phyloP scores from a whole-genome alignment of 2,888 invertebrate species.

The Drosophila paramelanica region DNA sequence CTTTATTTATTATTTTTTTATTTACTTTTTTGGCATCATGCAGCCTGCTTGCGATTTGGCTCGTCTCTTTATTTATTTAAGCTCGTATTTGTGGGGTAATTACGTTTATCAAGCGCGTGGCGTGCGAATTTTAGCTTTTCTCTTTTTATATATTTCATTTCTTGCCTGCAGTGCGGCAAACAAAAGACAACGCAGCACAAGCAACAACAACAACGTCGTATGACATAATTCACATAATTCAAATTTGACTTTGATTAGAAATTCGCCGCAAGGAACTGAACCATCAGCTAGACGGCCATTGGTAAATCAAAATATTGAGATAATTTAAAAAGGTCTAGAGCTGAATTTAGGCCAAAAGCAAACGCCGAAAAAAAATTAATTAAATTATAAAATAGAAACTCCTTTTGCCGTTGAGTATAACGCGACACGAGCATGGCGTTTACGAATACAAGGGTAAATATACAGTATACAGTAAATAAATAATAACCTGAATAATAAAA shows the following conservation, averaged over 20 bases:
- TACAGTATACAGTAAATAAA: conserved; percentile 2
- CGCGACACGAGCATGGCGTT: conserved; percentile 41
- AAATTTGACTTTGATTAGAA: conserved; percentile 66
- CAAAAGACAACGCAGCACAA: conserved; percentile 45
- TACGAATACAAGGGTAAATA: conserved; percentile 1
- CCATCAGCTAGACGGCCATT: conserved; percentile 18
- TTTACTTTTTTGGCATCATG: not conserved
- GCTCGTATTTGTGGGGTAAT: conserved; percentile 17
- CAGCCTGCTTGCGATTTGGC: conserved; percentile 1
- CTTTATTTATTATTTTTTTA: too few species aligned
- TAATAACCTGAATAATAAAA: conserved; percentile 2
- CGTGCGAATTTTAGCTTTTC: conserved; percentile 35
- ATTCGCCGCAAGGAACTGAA: conserved; percentile 38
- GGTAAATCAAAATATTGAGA: too few species aligned
- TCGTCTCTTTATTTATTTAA: conserved; percentile 30
- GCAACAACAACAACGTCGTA: conserved; percentile 29
- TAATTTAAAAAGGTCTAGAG: too few species aligned
- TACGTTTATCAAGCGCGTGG: conserved; percentile 55
- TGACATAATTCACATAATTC: conserved; percentile 74
- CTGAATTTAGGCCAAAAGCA: not conserved
- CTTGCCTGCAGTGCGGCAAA: conserved; percentile 59
- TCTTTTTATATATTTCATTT: conserved; percentile 35
- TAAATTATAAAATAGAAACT: conserved; percentile 10
- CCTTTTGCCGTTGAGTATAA: conserved; percentile 48
- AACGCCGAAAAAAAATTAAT: not conserved